phyloP scores from a whole-genome alignment of 2,888 invertebrate species.

The Drosophila rubida region DNA sequence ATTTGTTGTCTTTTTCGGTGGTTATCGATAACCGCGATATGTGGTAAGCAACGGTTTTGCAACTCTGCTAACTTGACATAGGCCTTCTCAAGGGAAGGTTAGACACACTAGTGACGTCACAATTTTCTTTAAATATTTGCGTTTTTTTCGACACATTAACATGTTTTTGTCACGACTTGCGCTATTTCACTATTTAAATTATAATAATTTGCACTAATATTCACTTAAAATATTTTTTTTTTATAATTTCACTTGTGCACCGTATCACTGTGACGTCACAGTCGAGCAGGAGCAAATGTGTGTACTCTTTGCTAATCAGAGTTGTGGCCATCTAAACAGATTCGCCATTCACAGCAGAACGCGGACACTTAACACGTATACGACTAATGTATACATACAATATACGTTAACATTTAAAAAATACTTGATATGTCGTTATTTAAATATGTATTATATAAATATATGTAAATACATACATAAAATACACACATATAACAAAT shows the following conservation, averaged over 20 bases:
- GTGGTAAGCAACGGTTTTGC: constrained; percentile 15
- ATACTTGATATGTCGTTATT: not conserved
- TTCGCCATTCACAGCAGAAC: constrained; percentile 31
- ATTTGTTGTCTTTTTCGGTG: constrained; percentile 38
- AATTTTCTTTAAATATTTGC: not conserved
- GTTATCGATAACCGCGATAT: constrained; percentile 40
- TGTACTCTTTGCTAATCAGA: not conserved
- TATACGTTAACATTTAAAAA: not conserved
- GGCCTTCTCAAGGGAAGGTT: constrained; percentile 9
- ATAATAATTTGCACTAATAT: too few species aligned
- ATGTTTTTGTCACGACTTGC: not conserved
- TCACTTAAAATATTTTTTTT: too few species aligned
- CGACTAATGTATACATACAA: not conserved
- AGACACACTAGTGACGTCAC: constrained; percentile 12
- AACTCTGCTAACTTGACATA: constrained; percentile 23
- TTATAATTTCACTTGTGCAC: not conserved
- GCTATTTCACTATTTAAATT: too few species aligned
- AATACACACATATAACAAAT: not conserved
- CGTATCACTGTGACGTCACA: constrained; percentile 15
- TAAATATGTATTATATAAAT: not conserved
- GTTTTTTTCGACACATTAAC: not conserved
- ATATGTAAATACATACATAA: not conserved
- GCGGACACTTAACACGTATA: constrained; percentile 2
- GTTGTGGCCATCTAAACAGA: not conserved
- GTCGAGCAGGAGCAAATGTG: constrained; percentile 1